Conservation (phyloP, 2,113 vertebrate genomes). For the Trogon melanurus region DNA sequence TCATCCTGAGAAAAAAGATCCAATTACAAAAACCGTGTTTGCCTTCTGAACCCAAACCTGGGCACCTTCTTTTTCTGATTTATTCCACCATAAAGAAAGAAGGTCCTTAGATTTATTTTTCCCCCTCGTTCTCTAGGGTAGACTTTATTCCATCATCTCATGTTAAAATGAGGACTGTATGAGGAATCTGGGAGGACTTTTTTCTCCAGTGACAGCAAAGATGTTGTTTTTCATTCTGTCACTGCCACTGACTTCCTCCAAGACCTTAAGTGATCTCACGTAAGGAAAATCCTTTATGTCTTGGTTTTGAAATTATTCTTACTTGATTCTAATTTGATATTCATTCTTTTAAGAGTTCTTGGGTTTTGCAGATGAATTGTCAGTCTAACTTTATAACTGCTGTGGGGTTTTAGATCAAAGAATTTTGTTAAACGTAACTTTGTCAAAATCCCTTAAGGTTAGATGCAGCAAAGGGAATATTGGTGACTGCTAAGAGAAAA, state of each 20-base stretch:
- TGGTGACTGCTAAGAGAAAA: not conserved
- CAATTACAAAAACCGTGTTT: not conserved
- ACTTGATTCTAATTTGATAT: not conserved
- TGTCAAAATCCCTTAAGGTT: not conserved
- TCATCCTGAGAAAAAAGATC: not conserved
- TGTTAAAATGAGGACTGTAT: not conserved
- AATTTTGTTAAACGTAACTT: not conserved
- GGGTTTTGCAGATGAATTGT: not conserved
- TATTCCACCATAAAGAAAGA: not conserved
- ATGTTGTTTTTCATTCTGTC: not conserved
- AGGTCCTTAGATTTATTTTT: not conserved
- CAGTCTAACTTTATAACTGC: not conserved
- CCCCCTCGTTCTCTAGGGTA: not conserved
- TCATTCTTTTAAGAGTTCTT: not conserved
- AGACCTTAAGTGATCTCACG: not conserved
- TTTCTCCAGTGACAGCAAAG: not conserved
- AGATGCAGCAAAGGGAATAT: not conserved
- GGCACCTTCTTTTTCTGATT: not conserved
- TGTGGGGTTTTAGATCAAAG: not conserved
- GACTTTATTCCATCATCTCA: not conserved
- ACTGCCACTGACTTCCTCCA: not conserved
- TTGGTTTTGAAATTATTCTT: not conserved
- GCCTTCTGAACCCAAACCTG: not conserved
- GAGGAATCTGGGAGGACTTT: not conserved
- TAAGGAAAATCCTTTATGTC: not conserved